Base-by-base conservation (phyloP, 2,113 vertebrate genomes). In the Callaeas wilsoni region DNA sequence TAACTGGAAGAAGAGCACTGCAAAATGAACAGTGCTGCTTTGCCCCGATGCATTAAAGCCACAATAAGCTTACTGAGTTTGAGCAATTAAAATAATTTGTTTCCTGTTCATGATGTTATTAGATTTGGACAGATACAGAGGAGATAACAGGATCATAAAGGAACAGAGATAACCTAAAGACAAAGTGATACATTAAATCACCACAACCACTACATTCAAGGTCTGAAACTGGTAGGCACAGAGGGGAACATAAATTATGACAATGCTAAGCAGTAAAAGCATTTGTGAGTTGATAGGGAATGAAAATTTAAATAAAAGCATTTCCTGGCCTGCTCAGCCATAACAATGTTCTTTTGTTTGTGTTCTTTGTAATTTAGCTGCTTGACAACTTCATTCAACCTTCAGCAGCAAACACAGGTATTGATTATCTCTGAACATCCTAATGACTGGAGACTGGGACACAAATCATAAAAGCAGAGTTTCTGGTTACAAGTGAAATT, bases 401-500 rank as follows among this genome's bases (percentile, higher is more conserved):
- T 96, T 97, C 97, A 96, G 97, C 69, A 97, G 97, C 96, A 96
- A 98, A 93, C 96, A 93, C 42, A 64, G 76, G 74, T 97, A 98
- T 98, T 74, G 98, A 98, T 98, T 97, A 96, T 95, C 96, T 47
- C 70, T 71, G 92, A 98, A 89, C 96, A 93, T 84, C 97, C 97
- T 97, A 97, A 98, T 97, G 97, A 97, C 89, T 85, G 93, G 84
- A 97, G 97, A 93, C 95, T 69, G 79, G 94, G 96, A 91, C 86
- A 97, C 96, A 94, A 94, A 96, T 97, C 95, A 95, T 97, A 97
- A 97, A 98, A 79, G 97, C 75, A 96, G 95, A 97, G 96, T 96
- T 98, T 98, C 97, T 97, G 97, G 97, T 97, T 98, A 96, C 97
- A 98, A 97, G 97, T 96, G 97, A 98, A 98, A 98, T 98, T 98